Evolutionary conservation across 2,113 vertebrate genomes (phyloP).

Genomic region (Embiotoca jacksoni): DNA sequence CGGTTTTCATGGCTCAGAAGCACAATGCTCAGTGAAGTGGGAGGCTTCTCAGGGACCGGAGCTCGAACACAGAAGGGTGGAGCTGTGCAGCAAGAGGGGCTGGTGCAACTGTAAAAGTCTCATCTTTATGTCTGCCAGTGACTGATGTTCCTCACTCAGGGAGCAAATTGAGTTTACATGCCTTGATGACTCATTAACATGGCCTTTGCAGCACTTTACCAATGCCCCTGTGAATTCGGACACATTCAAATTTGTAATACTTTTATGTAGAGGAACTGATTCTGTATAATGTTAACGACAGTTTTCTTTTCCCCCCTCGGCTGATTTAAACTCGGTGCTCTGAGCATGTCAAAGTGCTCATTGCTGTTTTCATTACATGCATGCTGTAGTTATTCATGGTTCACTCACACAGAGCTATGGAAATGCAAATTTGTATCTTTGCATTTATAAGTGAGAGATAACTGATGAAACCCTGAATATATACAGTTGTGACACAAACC

Average conservation of each 20-base stretch:
- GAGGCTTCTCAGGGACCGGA: slow-evolving; percentile 37
- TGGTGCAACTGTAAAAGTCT: slow-evolving; percentile 67
- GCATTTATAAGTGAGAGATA: slow-evolving; percentile 9
- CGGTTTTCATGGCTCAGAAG: slow-evolving; percentile 49
- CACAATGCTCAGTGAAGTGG: slow-evolving; percentile 59
- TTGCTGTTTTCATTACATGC: slow-evolving; percentile 27
- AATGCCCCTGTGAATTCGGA: slow-evolving; percentile 64
- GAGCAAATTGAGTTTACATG: slow-evolving; percentile 79
- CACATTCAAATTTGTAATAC: slow-evolving; percentile 62
- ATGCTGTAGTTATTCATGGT: slow-evolving; percentile 12
- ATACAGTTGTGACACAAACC: slow-evolving; percentile 11
- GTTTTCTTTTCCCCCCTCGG: slow-evolving; percentile 8
- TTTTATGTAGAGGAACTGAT: slow-evolving; percentile 46
- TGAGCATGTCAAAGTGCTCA: slow-evolving; percentile 31
- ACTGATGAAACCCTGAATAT: slow-evolving; percentile 8
- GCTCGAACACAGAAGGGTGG: slow-evolving; percentile 23
- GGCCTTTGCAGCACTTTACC: slow-evolving; percentile 65
- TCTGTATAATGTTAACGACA: slow-evolving; percentile 20
- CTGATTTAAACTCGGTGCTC: slow-evolving; percentile 37
- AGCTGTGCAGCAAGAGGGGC: slow-evolving; percentile 26
- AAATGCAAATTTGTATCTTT: slow-evolving; percentile 3
- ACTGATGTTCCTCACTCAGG: slow-evolving; percentile 75
- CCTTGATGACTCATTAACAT: slow-evolving; percentile 78
- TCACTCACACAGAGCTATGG: not conserved
- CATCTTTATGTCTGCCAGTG: slow-evolving; percentile 71